Base-by-base conservation (phyloP, 2,888 invertebrate species). In the Agonopterix alstromeriana region DNA sequence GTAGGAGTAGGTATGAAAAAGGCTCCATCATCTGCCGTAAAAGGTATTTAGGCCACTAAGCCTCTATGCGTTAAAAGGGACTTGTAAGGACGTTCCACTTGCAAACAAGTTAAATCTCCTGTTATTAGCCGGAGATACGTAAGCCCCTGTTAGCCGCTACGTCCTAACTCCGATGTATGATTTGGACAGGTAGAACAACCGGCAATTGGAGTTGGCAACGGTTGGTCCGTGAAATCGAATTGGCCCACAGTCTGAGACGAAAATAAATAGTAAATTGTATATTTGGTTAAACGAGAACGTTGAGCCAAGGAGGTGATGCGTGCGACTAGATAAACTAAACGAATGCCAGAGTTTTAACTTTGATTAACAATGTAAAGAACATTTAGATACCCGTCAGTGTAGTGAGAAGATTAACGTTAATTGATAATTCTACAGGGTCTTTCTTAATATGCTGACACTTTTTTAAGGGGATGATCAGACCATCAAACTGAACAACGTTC, bases 191-290 rank as follows among this genome's bases (percentile, higher is more conserved):
- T 61, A 63, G 61, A 62, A 56, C 54, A 64, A 60, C 53, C 62
- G 67, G 63, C 65, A 64, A 70, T 71, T 71, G 69, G 73, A 73
- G 77, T 74, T 78, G 79, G 70, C 77, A 77, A 61, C 73, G 70
- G 67, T 61, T 67, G 77, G 70, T 65, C 74, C 81, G 74, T 82
- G 79, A 82, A 83, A 86, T 85, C 78, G 81, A 83, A 80, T 86
- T 84, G 86, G 87, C 83, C 76, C 73, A 70, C 76, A 77, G 77
- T 82, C 85, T 82, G 80, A 70, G 73, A 79, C 82, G 69, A 79
- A 85, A 86, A 86, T 85, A 85, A 78, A 77, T 69, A 70, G 67
- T 67, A 67, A 66, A 66, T 67, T 64, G 61, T 62, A 27, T 27
- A 65, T 67, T 68, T 73, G 61, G 59, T 70, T 68, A 73, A 74